Percentiles rank a stretch among this genome's conserved stretches.
These are phyloP conservation scores for Diploptera punctata DNA, from an alignment of 2,888 invertebrate genomes.

Conservation along the genomic window DNA sequence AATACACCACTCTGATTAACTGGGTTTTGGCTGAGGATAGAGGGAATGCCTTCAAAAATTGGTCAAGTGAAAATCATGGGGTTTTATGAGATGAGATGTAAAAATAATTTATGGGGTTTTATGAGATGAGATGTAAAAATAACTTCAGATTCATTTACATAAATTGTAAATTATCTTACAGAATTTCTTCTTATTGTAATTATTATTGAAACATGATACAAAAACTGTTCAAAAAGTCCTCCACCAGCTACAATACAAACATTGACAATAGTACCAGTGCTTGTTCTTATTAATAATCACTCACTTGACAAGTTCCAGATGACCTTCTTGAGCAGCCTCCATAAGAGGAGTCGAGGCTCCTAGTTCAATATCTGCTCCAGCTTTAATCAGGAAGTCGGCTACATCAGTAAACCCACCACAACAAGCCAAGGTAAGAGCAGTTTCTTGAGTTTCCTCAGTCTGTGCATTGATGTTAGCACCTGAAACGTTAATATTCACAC, in stretches of 20 bases:
- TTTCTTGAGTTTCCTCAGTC: conserved; percentile 98
- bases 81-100: too few species aligned
- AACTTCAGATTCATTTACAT: too few species aligned
- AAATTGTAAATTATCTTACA: too few species aligned
- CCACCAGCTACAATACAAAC: neutral
- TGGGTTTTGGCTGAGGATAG: too few species aligned
- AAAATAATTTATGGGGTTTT: too few species aligned
- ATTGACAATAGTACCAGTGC: too few species aligned
- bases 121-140: too few species aligned
- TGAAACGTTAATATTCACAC: too few species aligned
- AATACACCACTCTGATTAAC: too few species aligned
- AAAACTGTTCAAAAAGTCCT: neutral
- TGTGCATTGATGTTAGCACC: conserved; percentile 97
- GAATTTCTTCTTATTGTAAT: neutral
- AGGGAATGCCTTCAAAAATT: too few species aligned
- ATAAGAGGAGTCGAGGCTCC: conserved; percentile 97
- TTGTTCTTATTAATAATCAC: conserved; percentile 24
- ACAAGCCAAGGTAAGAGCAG: conserved; percentile 91
- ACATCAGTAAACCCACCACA: conserved; percentile 96
- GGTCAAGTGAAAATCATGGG: too few species aligned
- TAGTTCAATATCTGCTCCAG: conserved; percentile 92
- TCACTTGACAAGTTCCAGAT: conserved; percentile 80
- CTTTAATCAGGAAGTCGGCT: conserved; percentile 93
- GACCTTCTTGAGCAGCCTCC: conserved; percentile 99
- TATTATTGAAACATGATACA: neutral